These are phyloP conservation scores for Chalcosyrphus nemorum DNA, from an alignment of 2,888 invertebrate species.

Conservation along the genomic window DNA sequence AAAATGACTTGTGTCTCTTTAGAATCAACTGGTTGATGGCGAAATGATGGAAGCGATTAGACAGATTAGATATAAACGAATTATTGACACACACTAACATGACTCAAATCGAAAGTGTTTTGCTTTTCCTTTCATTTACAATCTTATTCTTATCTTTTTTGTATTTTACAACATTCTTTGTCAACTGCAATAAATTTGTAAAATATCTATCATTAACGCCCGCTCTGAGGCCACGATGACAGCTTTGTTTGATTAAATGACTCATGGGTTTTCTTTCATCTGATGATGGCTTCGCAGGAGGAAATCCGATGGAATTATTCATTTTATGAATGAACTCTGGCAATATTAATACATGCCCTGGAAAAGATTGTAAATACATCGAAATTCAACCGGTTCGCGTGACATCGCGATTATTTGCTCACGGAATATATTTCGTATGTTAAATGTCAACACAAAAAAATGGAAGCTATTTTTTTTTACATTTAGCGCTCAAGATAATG, in stretches of 20 bases:
- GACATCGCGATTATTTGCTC: slow-evolving; percentile 14
- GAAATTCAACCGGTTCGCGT: slow-evolving; percentile 32
- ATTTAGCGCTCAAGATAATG: background rate
- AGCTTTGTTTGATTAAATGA: no score
- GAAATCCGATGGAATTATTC: background rate
- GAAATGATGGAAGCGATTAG: background rate
- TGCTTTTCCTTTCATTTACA: background rate
- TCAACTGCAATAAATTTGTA: background rate
- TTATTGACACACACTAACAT: background rate
- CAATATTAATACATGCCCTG: slow-evolving; percentile 15
- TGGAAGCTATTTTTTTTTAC: background rate
- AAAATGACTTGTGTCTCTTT: background rate
- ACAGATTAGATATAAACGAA: background rate
- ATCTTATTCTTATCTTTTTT: background rate
- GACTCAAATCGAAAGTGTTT: background rate
- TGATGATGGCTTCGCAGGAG: background rate
- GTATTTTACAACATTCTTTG: no score
- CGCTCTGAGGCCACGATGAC: background rate
- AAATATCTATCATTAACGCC: background rate
- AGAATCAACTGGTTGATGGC: background rate
- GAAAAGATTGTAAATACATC: slow-evolving; percentile 4
- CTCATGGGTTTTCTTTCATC: background rate
- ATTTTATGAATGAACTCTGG: background rate
- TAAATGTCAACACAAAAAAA: background rate
- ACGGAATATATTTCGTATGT: slow-evolving; percentile 31